Evolutionary conservation across 2,888 invertebrate species (phyloP), one percentile per base, ranked within the genome.

Genomic region (Aleiodes leptofemur): DNA sequence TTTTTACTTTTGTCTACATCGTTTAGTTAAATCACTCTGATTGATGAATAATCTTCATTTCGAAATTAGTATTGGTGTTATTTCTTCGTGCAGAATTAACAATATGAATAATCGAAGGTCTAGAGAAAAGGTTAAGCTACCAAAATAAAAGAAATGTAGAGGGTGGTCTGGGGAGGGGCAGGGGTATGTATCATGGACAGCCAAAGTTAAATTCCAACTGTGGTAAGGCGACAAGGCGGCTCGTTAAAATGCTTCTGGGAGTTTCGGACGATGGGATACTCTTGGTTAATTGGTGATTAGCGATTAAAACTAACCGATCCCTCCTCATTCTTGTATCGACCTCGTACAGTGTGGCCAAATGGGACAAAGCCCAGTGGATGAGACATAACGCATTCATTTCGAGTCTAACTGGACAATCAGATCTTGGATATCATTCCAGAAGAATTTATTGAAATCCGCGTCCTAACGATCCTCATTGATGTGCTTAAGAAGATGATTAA

Each of bases 171-270:
- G 56, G 38, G 43, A n/a, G 53, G 56, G 71, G 56, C 66, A 57
- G 14, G 13, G 23, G 16, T 23, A 48, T 11, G 64, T 23, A 43
- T 64, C 64, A n/a, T 61, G 61, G 68, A 57, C 59, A 70, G 43
- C 79, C 77, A 70, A 88, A 87, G 87, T 87, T 81, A 88, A 89
- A 89, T 89, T 89, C 89, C 89, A 83, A 84, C 78, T 43, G 69
- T 81, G 79, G 81, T 83, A 81, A 80, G 82, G 82, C 87, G 87
- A 88, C 89, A 88, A 86, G 85, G 87, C 88, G 87, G 88, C 88
- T 89, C 89, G 89, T 89, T 89, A 89, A 89, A 89, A 89, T 89
- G 88, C 87, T 89, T 89, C 87, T 87, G 88, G 86, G 87, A 85
- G 85, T 88, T 89, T 89, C 82, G 88, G 88, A 83, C 85, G 84